These are phyloP conservation scores for Trinectes maculatus DNA, from an alignment of 2,113 vertebrate genomes.

Conservation along the genomic window DNA sequence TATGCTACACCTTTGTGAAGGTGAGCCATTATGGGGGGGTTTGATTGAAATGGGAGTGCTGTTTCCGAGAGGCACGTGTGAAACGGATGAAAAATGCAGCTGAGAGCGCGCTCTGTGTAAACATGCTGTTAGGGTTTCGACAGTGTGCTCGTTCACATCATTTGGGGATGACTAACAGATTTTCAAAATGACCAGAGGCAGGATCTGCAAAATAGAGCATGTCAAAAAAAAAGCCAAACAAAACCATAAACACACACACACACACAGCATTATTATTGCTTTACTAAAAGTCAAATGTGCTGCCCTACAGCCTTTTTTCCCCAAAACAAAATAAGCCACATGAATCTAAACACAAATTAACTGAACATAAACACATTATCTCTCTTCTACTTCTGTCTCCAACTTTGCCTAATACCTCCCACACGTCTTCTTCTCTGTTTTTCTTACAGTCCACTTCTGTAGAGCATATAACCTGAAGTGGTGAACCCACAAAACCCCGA, in stretches of 20 bases:
- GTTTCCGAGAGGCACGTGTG: neutral
- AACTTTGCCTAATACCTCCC: too few relatives aligned
- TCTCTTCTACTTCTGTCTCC: too few relatives aligned
- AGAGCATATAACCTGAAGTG: too few relatives aligned
- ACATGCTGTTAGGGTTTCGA: neutral
- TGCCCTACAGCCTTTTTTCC: too few relatives aligned
- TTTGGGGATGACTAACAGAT: neutral
- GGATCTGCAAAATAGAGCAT: neutral
- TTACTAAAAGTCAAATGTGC: too few relatives aligned
- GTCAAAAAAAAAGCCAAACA: neutral
- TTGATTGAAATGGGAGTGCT: neutral
- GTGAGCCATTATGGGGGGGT: neutral
- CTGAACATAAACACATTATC: too few relatives aligned
- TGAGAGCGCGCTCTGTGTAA: neutral
- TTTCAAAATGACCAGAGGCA: slow-evolving; percentile 10
- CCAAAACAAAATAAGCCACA: too few relatives aligned
- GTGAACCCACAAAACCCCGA: neutral
- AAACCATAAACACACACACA: neutral
- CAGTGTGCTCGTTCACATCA: neutral
- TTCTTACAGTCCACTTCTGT: too few relatives aligned
- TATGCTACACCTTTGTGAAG: neutral
- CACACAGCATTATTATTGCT: too few relatives aligned
- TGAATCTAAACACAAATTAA: too few relatives aligned
- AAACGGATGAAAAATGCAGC: neutral
- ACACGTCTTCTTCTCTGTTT: too few relatives aligned